phyloP scores from a whole-genome alignment of 2,797 vertebrate genomes.

The Catostomus latipinnis region DNA sequence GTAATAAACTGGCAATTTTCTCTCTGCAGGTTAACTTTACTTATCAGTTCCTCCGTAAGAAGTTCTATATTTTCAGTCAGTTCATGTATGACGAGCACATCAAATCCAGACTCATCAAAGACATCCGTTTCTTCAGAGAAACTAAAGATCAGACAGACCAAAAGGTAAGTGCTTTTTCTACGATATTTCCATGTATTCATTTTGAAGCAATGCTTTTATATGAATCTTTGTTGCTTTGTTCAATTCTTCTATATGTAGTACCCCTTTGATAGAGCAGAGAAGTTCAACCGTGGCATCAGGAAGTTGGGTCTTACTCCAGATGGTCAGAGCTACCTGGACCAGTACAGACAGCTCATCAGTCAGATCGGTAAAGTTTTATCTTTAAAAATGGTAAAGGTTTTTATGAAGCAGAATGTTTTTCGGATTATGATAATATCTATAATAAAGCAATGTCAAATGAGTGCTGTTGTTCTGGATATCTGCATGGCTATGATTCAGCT shows the following conservation, averaged over 20 bases:
- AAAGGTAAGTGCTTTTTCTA: conserved; percentile 80
- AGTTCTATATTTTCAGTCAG: conserved; percentile 99
- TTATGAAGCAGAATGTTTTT: too few species aligned
- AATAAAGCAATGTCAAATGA: too few species aligned
- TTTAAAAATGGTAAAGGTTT: too few species aligned
- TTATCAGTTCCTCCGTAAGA: conserved; percentile 97
- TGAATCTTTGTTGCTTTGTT: too few species aligned
- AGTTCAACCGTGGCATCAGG: conserved; percentile 97
- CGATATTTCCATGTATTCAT: too few species aligned
- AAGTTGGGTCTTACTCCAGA: conserved; percentile 97
- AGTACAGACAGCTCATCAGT: conserved; percentile 98
- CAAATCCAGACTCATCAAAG: conserved; percentile 98
- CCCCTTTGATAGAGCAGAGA: conserved; percentile 97
- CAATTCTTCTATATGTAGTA: conserved; percentile 77
- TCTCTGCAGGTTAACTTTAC: conserved; percentile 93
- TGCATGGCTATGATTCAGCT: too few species aligned
- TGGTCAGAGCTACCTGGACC: conserved; percentile 97
- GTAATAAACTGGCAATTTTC: background rate
- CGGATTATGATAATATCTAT: too few species aligned
- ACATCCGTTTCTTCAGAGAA: conserved; percentile 98
- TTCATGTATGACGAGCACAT: conserved; percentile 99
- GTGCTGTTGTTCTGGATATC: too few species aligned
- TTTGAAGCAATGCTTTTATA: too few species aligned
- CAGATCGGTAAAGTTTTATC: conserved; percentile 87
- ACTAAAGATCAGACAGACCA: conserved; percentile 98